A percentile compares a stretch with the other conserved stretches of the same genome.
Evolutionary conservation across 2,888 invertebrate species (phyloP).

Genomic region (Melieria omissa): DNA sequence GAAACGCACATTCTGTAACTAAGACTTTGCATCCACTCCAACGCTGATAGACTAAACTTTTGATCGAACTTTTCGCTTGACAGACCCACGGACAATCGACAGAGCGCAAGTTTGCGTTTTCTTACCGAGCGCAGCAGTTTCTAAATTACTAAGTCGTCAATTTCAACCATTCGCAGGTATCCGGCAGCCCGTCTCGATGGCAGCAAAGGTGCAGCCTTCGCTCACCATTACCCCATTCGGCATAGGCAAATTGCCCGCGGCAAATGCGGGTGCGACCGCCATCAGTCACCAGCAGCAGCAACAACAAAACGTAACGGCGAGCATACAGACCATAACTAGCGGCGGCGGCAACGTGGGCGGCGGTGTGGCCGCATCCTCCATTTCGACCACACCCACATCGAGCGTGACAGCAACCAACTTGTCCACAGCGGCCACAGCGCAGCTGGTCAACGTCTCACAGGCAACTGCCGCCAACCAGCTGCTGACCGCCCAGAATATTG

Average conservation of each 20-base stretch:
- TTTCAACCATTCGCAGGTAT: conserved; percentile 49
- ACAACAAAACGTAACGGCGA: conserved; percentile 52
- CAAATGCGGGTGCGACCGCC: conserved; percentile 32
- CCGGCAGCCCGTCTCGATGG: conserved; percentile 63
- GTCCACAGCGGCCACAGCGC: conserved; percentile 48
- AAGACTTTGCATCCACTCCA: no score
- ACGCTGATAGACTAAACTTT: no score
- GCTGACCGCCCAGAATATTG: conserved; percentile 52
- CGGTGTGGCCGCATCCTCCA: conserved; percentile 24
- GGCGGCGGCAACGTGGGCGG: conserved; percentile 19
- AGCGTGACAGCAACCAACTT: conserved; percentile 49
- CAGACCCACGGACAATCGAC: no score
- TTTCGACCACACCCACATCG: conserved; percentile 37
- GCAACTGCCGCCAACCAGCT: conserved; percentile 48
- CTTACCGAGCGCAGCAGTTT: no score
- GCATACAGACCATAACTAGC: conserved; percentile 53
- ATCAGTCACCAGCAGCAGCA: conserved; percentile 41
- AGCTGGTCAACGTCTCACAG: conserved; percentile 58
- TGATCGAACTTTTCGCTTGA: no score
- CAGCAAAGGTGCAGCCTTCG: conserved; percentile 65
- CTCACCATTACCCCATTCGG: conserved; percentile 65
- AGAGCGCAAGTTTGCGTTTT: no score
- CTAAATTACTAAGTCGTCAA: no score
- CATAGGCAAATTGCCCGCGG: conserved; percentile 58
- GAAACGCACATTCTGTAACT: no score